Conservation (phyloP, 2,888 invertebrate species). For the Oeneis ivallda region DNA sequence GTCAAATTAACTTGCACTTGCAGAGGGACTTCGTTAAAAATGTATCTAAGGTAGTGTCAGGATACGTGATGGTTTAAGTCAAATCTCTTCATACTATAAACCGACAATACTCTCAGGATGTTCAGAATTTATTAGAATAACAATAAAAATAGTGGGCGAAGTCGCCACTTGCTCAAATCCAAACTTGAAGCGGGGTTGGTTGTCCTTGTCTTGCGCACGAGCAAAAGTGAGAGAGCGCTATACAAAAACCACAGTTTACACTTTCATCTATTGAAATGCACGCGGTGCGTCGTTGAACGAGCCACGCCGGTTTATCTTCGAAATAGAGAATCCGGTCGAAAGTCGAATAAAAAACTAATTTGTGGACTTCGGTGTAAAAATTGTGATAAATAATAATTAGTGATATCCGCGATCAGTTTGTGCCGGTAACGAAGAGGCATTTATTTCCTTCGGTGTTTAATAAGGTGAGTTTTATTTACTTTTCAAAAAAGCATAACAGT, state of each 20-base stretch:
- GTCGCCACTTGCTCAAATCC: conserved; percentile 63
- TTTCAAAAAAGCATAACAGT: conserved; percentile 16
- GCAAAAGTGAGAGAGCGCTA: conserved; percentile 69
- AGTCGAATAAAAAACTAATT: conserved; percentile 62
- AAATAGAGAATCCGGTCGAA: conserved; percentile 65
- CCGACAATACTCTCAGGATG: conserved; percentile 42
- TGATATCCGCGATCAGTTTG: conserved; percentile 36
- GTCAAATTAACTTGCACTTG: too few species aligned
- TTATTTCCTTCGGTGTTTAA: conserved; percentile 22
- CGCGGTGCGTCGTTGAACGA: conserved; percentile 72
- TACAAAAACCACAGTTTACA: conserved; percentile 80
- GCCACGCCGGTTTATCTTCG: conserved; percentile 64
- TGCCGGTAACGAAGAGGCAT: conserved; percentile 24
- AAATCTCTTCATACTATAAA: conserved; percentile 2
- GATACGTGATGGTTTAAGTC: neutral
- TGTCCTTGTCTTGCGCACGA: conserved; percentile 57
- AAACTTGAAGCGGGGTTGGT: conserved; percentile 54
- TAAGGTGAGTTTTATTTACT: conserved; percentile 39
- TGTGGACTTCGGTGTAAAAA: conserved; percentile 50
- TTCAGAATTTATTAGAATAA: conserved; percentile 61
- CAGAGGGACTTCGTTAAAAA: too few species aligned
- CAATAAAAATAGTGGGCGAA: conserved; percentile 74
- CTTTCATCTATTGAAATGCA: conserved; percentile 80
- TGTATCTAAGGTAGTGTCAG: too few species aligned
- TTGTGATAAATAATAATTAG: conserved; percentile 38